Evolutionary conservation across 2,797 vertebrate species (phyloP).

Genomic region (Steatocranus sp.): DNA sequence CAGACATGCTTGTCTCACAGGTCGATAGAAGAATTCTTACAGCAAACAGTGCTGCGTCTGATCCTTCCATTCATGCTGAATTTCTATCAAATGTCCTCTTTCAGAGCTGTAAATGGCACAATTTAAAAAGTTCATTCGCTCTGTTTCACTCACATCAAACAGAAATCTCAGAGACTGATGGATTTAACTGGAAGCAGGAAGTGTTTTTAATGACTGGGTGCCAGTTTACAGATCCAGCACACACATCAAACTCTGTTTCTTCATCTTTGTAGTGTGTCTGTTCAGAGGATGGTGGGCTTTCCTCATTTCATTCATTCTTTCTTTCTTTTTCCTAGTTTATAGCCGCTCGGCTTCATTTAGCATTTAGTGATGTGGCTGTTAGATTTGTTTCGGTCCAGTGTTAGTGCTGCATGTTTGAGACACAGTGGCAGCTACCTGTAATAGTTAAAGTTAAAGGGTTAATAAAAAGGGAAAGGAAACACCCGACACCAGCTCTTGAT

Average conservation of each 20-base stretch:
- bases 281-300: background rate
- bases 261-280: background rate
- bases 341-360: background rate
- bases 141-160: background rate
- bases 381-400: fast-evolving
- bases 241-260: background rate
- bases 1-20: background rate
- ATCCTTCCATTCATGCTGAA: background rate
- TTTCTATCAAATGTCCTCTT: background rate
- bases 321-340: fast-evolving
- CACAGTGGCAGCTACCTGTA: no score
- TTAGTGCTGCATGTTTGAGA: background rate
- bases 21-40: background rate
- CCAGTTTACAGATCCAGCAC: background rate
- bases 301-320: background rate
- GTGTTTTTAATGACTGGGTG: background rate
- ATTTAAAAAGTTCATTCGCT: background rate
- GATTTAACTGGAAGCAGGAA: background rate
- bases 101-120: background rate
- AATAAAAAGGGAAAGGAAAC: background rate
- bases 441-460: background rate
- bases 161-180: background rate
- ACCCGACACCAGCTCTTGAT: background rate
- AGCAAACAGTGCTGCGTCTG: background rate
- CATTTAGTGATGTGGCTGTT: background rate